A percentile compares a stretch with the other conserved stretches of the same genome.
These are phyloP conservation scores for Craterocephalus amniculus DNA, from an alignment of 2,797 vertebrate genomes.

Conservation along the genomic window DNA sequence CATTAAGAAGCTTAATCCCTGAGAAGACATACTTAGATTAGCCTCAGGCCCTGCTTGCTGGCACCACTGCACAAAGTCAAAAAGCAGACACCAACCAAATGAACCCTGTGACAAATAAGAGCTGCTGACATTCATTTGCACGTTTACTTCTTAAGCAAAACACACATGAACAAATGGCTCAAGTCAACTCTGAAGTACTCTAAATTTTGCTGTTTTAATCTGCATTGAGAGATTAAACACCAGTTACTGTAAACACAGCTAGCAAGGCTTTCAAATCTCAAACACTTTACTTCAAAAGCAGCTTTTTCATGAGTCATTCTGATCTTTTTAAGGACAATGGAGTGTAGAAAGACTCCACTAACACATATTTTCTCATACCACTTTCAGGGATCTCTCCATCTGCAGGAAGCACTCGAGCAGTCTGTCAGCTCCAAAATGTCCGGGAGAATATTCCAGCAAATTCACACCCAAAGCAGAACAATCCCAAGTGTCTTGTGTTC, in stretches of 20 bases:
- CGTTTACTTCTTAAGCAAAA: not conserved
- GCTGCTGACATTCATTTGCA: not conserved
- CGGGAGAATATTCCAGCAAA: conserved; percentile 53
- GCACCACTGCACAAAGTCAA: conserved; percentile 63
- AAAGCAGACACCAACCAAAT: conserved; percentile 37
- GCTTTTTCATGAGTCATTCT: not conserved
- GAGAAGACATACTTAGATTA: conserved; percentile 78
- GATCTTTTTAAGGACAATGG: not conserved
- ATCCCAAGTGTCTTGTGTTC: conserved; percentile 20
- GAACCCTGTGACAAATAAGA: conserved; percentile 5
- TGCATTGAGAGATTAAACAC: not conserved
- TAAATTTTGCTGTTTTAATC: not conserved
- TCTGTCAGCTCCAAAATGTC: conserved; percentile 21
- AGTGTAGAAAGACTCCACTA: conserved; percentile 1
- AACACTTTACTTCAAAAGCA: not conserved
- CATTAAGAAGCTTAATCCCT: conserved; percentile 78
- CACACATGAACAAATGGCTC: not conserved
- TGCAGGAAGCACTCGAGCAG: conserved; percentile 36
- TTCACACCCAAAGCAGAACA: conserved; percentile 34
- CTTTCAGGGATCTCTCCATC: conserved; percentile 40
- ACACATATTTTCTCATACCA: conserved; percentile 54
- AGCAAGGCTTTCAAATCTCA: not conserved
- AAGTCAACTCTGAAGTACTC: not conserved
- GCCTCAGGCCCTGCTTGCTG: conserved; percentile 47
- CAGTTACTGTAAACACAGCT: not conserved